Conservation (phyloP, 2,888 invertebrate genomes). For the Diarsia rubi region DNA sequence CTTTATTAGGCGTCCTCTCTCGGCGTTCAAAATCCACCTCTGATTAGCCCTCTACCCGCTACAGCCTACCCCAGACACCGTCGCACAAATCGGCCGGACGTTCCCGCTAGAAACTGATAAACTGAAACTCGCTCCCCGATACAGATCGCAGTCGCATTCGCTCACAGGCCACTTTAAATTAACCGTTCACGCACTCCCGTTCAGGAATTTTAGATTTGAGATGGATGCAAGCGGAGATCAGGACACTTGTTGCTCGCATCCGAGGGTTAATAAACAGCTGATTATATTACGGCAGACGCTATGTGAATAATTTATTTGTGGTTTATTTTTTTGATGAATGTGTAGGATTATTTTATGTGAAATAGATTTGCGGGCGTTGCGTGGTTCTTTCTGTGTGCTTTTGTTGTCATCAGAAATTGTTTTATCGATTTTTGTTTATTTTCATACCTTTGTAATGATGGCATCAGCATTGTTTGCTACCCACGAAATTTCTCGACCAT, state of each 20-base stretch:
- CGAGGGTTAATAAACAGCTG: constrained; percentile 67
- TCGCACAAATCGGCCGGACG: constrained; percentile 80
- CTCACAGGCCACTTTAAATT: constrained; percentile 87
- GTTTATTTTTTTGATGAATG: constrained; percentile 52
- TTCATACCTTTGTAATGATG: not conserved
- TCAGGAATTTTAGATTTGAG: constrained; percentile 89
- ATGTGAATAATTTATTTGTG: constrained; percentile 61
- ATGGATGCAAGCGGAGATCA: constrained; percentile 81
- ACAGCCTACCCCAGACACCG: constrained; percentile 52
- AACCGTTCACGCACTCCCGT: constrained; percentile 88
- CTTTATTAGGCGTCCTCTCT: too few relatives aligned
- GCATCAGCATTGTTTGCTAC: not conserved
- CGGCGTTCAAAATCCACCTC: too few relatives aligned
- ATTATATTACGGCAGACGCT: constrained; percentile 63
- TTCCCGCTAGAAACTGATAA: constrained; percentile 90
- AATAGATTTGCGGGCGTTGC: constrained; percentile 37
- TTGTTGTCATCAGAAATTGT: not conserved
- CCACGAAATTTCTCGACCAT: not conserved
- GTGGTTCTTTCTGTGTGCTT: not conserved
- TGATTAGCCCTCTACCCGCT: constrained; percentile 21
- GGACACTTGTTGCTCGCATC: constrained; percentile 73
- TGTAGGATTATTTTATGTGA: constrained; percentile 38
- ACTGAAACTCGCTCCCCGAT: constrained; percentile 88
- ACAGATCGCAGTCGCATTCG: constrained; percentile 86
- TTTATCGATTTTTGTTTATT: not conserved